Evolutionary conservation across 2,113 vertebrate genomes (phyloP).

Genomic region (Euleptes europaea): DNA sequence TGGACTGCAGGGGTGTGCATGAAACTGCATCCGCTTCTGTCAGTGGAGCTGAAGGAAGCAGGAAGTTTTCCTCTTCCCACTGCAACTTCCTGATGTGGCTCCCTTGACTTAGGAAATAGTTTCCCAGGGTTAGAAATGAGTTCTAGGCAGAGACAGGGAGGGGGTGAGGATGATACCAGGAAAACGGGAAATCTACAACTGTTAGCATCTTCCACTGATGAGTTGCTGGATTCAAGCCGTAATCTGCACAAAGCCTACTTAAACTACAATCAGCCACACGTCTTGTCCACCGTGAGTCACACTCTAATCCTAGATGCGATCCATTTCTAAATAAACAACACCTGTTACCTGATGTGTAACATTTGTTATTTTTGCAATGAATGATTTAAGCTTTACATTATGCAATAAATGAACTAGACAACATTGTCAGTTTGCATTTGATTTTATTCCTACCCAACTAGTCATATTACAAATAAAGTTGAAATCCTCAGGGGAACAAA

Average conservation of each 20-base stretch:
- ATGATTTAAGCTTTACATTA: background rate
- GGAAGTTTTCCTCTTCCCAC: too few species aligned
- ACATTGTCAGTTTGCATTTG: slow-evolving; percentile 40
- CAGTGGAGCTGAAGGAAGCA: too few species aligned
- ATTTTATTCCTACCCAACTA: slow-evolving; percentile 67
- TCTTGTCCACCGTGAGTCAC: background rate
- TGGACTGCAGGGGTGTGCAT: too few species aligned
- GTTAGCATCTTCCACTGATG: too few species aligned
- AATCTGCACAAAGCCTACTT: background rate
- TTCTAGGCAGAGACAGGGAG: too few species aligned
- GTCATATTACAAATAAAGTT: slow-evolving; percentile 59
- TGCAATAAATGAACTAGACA: slow-evolving; percentile 31
- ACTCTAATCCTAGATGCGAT: background rate
- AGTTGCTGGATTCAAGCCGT: too few species aligned
- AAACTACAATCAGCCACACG: background rate
- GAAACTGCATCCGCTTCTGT: too few species aligned
- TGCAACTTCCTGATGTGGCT: too few species aligned
- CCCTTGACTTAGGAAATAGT: too few species aligned
- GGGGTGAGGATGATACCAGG: too few species aligned
- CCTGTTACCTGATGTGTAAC: background rate
- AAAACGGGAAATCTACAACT: too few species aligned
- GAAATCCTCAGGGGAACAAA: slow-evolving; percentile 51
- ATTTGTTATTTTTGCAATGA: background rate
- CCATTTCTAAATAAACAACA: background rate
- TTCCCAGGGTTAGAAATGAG: too few species aligned